These are phyloP conservation scores for Sylvietta virens DNA, from an alignment of 2,113 vertebrate species.

Conservation along the genomic window DNA sequence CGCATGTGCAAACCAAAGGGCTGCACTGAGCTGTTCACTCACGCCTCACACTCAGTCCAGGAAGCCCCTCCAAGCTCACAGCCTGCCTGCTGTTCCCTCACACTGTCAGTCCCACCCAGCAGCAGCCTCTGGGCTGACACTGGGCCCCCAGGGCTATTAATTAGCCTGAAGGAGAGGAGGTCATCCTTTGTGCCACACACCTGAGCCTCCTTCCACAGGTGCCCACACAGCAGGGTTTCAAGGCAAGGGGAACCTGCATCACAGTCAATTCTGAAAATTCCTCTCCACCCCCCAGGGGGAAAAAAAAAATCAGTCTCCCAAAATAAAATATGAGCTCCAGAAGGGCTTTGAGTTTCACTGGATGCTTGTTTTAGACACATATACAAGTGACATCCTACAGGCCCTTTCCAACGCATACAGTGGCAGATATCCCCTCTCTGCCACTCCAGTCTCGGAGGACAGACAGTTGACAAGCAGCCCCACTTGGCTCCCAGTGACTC, in stretches of 20 bases:
- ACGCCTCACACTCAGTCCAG: neutral
- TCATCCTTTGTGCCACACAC: neutral
- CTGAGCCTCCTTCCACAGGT: neutral
- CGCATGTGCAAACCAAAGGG: neutral
- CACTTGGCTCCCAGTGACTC: neutral
- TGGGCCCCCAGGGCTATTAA: no score
- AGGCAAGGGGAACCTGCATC: neutral
- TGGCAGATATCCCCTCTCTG: neutral
- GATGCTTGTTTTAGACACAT: neutral
- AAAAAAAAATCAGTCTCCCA: neutral
- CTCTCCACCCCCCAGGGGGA: fast-evolving
- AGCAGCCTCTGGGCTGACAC: neutral
- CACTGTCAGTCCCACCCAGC: neutral
- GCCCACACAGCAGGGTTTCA: neutral
- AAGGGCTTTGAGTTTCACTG: neutral
- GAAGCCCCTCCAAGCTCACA: neutral
- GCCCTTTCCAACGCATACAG: neutral
- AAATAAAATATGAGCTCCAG: neutral
- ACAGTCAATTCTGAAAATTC: neutral
- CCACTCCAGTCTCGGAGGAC: neutral
- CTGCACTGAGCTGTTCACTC: neutral
- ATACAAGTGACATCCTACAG: neutral
- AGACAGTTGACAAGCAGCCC: neutral
- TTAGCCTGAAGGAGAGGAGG: neutral
- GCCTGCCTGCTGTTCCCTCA: neutral